Evolutionary conservation across 1,140 invertebrate species (phyloP).

Genomic region (Solenopsis fugax): DNA sequence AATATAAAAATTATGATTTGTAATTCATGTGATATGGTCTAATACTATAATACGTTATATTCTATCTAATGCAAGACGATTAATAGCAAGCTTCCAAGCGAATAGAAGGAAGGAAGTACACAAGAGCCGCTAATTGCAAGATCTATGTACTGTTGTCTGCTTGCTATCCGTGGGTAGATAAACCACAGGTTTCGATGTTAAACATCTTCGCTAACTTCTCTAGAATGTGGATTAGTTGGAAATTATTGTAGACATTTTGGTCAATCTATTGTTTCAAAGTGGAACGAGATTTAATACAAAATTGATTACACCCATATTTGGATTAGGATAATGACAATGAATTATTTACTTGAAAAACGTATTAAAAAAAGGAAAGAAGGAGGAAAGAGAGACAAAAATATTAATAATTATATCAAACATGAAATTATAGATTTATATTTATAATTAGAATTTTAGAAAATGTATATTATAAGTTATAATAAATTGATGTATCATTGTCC

Average conservation of each 20-base stretch:
- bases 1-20: not conserved
- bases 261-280: slow-evolving; percentile 13
- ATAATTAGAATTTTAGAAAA: not conserved
- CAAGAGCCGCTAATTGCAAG: slow-evolving; percentile 75
- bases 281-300: slow-evolving; percentile 29
- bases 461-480: not conserved
- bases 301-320: slow-evolving; percentile 29
- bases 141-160: slow-evolving; percentile 67
- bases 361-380: not conserved
- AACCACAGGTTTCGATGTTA: slow-evolving; percentile 66
- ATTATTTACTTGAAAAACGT: not conserved
- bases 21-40: not conserved
- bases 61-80: slow-evolving; percentile 38
- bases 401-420: not conserved
- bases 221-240: slow-evolving; percentile 65
- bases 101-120: slow-evolving; percentile 70
- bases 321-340: not conserved
- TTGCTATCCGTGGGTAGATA: slow-evolving; percentile 60
- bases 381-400: not conserved
- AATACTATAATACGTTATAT: slow-evolving; percentile 22
- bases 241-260: slow-evolving; percentile 70
- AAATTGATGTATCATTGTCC: not conserved
- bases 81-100: slow-evolving; percentile 56
- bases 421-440: not conserved
- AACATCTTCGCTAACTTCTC: slow-evolving; percentile 72